phyloP scores from a whole-genome alignment of 2,113 vertebrate genomes.

The Acrocephalus kingi region DNA sequence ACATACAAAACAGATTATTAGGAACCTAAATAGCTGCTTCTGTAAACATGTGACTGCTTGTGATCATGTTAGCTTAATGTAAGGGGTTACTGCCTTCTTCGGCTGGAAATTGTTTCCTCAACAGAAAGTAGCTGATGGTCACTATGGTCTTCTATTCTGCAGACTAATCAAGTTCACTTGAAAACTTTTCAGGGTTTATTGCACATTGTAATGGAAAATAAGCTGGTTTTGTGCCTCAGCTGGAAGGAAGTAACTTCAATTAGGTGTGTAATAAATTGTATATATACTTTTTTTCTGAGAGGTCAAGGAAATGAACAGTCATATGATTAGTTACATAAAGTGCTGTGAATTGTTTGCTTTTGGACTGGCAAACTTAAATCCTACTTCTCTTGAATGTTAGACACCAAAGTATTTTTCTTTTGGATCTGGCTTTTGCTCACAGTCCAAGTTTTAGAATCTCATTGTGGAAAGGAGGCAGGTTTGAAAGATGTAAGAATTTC shows the following conservation, averaged over 20 bases:
- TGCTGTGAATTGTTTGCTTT: neutral
- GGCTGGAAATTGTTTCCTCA: neutral
- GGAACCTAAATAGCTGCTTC: neutral
- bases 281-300: neutral
- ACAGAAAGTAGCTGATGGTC: neutral
- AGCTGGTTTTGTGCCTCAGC: neutral
- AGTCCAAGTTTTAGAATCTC: neutral
- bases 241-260: neutral
- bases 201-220: neutral
- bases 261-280: neutral
- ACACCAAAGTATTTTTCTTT: neutral
- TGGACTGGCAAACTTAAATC: neutral
- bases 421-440: neutral
- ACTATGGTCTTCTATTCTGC: neutral
- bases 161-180: neutral
- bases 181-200: constrained; percentile 5
- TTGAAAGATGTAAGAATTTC: neutral
- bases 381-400: neutral
- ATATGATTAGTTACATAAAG: neutral
- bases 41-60: neutral
- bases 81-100: neutral
- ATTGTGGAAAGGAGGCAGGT: neutral
- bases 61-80: neutral
- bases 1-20: neutral
- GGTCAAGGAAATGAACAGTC: neutral